Conservation (phyloP, 2,888 invertebrate species). For the Halictus ligatus region DNA sequence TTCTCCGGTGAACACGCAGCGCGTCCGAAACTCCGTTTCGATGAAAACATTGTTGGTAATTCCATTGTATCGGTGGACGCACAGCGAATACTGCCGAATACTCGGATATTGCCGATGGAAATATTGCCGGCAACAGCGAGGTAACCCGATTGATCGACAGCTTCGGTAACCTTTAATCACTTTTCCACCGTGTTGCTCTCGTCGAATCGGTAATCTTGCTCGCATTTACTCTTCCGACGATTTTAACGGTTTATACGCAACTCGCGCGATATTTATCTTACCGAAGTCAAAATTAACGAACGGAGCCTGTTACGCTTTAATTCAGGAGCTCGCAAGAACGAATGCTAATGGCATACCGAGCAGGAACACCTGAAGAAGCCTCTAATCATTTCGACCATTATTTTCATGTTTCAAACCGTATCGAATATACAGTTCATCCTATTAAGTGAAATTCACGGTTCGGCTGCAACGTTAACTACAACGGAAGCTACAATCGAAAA, state of each 20-base stretch:
- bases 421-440: neutral
- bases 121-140: neutral
- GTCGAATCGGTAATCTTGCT: neutral
- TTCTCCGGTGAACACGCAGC: neutral
- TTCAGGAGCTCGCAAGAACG: neutral
- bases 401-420: constrained; percentile 12
- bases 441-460: constrained; percentile 6
- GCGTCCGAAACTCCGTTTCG: neutral
- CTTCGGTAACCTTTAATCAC: neutral
- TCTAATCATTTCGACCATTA: neutral
- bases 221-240: no score
- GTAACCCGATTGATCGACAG: constrained; percentile 2
- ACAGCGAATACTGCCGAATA: neutral
- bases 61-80: neutral
- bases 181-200: neutral
- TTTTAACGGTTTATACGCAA: neutral
- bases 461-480: neutral
- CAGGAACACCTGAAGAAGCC: neutral
- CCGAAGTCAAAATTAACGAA: neutral
- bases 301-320: neutral
- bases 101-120: neutral
- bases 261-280: neutral
- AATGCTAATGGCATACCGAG: neutral
- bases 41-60: neutral
- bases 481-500: neutral